Evolutionary conservation across 1,140 invertebrate species (phyloP), one percentile per base, ranked within the genome.

Genomic region (Musca domestica): DNA sequence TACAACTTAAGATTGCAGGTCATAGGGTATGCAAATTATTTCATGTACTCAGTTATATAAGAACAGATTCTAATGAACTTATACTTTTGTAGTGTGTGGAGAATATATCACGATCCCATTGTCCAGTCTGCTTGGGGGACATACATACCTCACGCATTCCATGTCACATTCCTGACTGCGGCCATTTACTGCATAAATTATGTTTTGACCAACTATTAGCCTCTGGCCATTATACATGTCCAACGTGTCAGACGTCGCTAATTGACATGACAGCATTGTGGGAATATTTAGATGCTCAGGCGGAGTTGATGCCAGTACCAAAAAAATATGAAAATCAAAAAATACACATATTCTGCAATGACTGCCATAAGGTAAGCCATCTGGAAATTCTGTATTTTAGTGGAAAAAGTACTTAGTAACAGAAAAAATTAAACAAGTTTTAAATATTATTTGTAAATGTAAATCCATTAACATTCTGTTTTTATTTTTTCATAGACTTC

Each of bases 121-220:
- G 93, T 81, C 91, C 93, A 2, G 91, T 95, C 30, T 95, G 93
- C 73, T 77, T 94, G 64, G 92, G 95, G 74, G 91, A 95, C 81
- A 93, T 95, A 73, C 93, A 95, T 81, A 94, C 93, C 17, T 94
- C 92, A 51, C 86, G 92, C 51, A 92, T 92, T 76, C 89, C 90
- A 22, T 92, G 92, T 81, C 91, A 93, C 82, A 92, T 95, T 81
- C 93, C 92, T 3, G 86, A 89, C 72, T 95, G 93, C 82, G 92
- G 92, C 0, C 93, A 95, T 84, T 82, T 95, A 66, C 83, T 95
- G 71, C 93, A 95, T 81, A 86, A 89, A 66, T 89, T 88, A 7
- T 94, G 92, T 82, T 93, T 93, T 77, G 89, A 92, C 74, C 88
- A 92, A 74, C 82, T 94, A 69, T 72, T 81, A 22, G 76, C 76